These are phyloP conservation scores for Hydractinia symbiolongicarpus DNA, from an alignment of 30 jellyfish, hydroid and myxozoan species.

Conservation along the genomic window DNA sequence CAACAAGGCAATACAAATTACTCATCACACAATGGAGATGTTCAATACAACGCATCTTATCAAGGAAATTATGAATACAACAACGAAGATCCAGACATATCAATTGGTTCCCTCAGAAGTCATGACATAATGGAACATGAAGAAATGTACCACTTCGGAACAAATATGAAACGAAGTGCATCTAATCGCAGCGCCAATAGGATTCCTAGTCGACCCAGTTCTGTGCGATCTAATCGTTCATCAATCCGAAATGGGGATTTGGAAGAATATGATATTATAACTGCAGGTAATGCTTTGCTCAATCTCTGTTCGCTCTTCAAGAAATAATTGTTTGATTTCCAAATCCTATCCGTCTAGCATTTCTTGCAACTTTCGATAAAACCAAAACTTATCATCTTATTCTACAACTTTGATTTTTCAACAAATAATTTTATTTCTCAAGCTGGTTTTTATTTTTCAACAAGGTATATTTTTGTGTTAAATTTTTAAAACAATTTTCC, in stretches of 20 bases:
- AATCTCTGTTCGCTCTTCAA: no score
- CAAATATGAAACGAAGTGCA: background rate
- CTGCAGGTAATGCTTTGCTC: background rate
- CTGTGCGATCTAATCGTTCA: conserved; percentile 13
- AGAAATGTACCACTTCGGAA: background rate
- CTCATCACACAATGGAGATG: conserved; percentile 5
- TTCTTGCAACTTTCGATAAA: no score
- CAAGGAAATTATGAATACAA: background rate
- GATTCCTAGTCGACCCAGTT: conserved; percentile 12
- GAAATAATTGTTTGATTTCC: no score
- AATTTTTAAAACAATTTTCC: no score
- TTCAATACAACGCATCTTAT: background rate
- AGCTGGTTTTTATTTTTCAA: no score
- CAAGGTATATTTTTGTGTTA: no score
- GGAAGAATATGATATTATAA: conserved; percentile 10
- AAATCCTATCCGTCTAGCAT: no score
- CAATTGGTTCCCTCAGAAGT: conserved; percentile 1
- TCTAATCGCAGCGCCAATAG: background rate
- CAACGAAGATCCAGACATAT: background rate
- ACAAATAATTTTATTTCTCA: no score
- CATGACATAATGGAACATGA: conserved; percentile 1
- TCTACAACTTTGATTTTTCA: no score
- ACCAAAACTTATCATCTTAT: no score
- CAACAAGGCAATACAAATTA: background rate
- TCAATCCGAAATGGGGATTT: background rate